phyloP scores from a whole-genome alignment of 2,888 invertebrate genomes.

The Choristoneura rosaceana region DNA sequence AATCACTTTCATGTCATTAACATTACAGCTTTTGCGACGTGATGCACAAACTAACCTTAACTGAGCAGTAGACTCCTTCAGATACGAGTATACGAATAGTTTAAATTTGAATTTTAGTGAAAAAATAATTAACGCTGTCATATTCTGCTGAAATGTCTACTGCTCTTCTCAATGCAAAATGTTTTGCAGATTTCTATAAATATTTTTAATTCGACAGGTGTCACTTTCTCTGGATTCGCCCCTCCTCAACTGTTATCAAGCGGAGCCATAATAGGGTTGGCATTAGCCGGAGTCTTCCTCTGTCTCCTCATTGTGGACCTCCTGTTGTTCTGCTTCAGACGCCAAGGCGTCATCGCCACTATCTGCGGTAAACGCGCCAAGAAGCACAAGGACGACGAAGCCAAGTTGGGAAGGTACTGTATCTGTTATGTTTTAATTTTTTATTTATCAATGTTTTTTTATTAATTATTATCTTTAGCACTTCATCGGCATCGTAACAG shows the following conservation, averaged over 20 bases:
- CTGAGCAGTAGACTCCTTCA: slow-evolving; percentile 69
- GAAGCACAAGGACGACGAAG: slow-evolving; percentile 91
- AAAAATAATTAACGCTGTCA: not conserved
- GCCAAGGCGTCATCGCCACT: slow-evolving; percentile 89
- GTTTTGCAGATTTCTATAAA: slow-evolving; percentile 46
- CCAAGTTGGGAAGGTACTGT: slow-evolving; percentile 93
- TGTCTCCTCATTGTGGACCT: slow-evolving; percentile 94
- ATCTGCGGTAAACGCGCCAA: slow-evolving; percentile 88
- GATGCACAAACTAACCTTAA: slow-evolving; percentile 77
- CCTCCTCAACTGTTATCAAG: slow-evolving; percentile 87
- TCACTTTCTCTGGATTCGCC: slow-evolving; percentile 78
- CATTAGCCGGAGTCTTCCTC: slow-evolving; percentile 92
- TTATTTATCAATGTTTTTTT: slow-evolving; percentile 21
- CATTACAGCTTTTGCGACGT: slow-evolving; percentile 76
- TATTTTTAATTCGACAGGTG: slow-evolving; percentile 67
- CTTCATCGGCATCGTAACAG: slow-evolving; percentile 69
- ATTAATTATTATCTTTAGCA: slow-evolving; percentile 53
- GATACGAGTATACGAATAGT: slow-evolving; percentile 1
- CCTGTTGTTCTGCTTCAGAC: slow-evolving; percentile 89
- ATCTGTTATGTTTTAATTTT: slow-evolving; percentile 39
- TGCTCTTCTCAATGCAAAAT: slow-evolving; percentile 58
- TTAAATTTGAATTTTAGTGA: not conserved
- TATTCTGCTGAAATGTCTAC: slow-evolving; percentile 56
- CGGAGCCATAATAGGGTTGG: slow-evolving; percentile 93
- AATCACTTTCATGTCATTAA: slow-evolving; percentile 77